phyloP scores from a whole-genome alignment of 2,113 vertebrate species.

The Hiodon tergisus region DNA sequence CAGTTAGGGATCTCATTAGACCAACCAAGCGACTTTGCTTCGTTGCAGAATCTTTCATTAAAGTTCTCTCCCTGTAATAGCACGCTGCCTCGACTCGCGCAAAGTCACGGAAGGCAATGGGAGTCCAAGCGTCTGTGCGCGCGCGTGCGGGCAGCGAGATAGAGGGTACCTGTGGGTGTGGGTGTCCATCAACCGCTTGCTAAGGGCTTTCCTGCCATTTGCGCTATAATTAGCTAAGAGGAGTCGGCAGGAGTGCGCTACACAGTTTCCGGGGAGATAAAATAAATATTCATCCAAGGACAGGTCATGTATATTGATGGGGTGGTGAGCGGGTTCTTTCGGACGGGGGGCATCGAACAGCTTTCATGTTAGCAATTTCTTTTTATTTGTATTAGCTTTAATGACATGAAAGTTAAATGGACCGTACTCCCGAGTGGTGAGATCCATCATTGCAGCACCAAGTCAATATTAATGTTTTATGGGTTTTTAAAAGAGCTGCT shows the following conservation, averaged over 20 bases:
- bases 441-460: constrained; percentile 44
- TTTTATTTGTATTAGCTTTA: constrained; percentile 70
- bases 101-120: constrained; percentile 48
- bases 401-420: constrained; percentile 63
- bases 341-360: constrained; percentile 32
- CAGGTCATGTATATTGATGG: constrained; percentile 46
- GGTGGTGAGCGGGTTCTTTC: constrained; percentile 33
- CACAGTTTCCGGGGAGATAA: constrained; percentile 39
- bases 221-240: constrained; percentile 65
- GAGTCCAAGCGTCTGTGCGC: constrained; percentile 13
- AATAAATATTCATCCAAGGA: constrained; percentile 38
- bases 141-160: neutral
- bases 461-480: constrained; percentile 61
- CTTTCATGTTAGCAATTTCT: constrained; percentile 54
- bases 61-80: constrained; percentile 57
- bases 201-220: constrained; percentile 50
- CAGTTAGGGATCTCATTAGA: constrained; percentile 76
- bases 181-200: neutral
- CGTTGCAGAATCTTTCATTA: constrained; percentile 70
- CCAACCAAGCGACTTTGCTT: constrained; percentile 61
- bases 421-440: constrained; percentile 56
- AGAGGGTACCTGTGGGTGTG: neutral
- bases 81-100: constrained; percentile 54
- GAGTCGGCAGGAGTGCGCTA: constrained; percentile 55
- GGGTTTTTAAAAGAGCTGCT: constrained; percentile 58